Conservation (phyloP, 64 coral and sea anemone genomes). For the Trachythela sp. region DNA sequence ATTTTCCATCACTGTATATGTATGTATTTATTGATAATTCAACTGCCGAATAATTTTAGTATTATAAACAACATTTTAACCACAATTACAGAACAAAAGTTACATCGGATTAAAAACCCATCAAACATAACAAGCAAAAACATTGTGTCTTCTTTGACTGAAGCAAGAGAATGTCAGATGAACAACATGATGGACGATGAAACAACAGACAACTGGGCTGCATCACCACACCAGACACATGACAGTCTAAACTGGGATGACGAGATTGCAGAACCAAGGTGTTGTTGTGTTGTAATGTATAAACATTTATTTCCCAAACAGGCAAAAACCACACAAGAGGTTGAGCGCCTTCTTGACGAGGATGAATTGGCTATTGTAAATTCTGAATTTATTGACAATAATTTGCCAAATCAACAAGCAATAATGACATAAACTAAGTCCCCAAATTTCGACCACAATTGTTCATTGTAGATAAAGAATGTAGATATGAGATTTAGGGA, state of each 20-base stretch:
- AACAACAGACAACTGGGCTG: neutral
- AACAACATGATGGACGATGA: conserved; percentile 47
- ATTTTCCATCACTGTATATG: too few relatives aligned
- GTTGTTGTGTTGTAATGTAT: conserved; percentile 44
- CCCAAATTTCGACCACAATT: neutral
- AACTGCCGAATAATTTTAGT: too few relatives aligned
- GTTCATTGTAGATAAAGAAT: too few relatives aligned
- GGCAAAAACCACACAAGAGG: conserved; percentile 58
- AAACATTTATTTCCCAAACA: conserved; percentile 49
- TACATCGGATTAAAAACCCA: conserved; percentile 48
- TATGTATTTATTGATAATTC: too few relatives aligned
- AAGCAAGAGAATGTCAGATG: conserved; percentile 65
- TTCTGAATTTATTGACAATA: neutral
- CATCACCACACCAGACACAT: neutral
- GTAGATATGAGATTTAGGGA: too few relatives aligned
- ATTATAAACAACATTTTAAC: neutral
- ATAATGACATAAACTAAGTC: neutral
- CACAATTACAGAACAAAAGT: conserved; percentile 43
- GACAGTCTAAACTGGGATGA: neutral
- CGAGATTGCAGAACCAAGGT: conserved; percentile 18
- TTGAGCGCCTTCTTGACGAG: conserved; percentile 45
- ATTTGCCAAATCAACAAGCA: neutral
- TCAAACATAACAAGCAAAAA: conserved; percentile 54
- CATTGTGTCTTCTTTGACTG: conserved; percentile 46
- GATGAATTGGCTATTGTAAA: neutral